phyloP scores from a whole-genome alignment of 2,113 vertebrate species.

The rat (Rattus norvegicus) region GRCr8 NC_086024.1:75130001-75130500 shows the following conservation, averaged over 20 bases:
- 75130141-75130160: slow-evolving; percentile 93
- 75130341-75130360: neutral
- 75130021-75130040: no score
- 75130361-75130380: neutral
- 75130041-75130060: no score
- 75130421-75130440: neutral
- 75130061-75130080: no score
- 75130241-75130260: slow-evolving; percentile 60
- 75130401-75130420: slow-evolving; percentile 6
- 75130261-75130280: slow-evolving; percentile 62
- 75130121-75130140: slow-evolving; percentile 94
- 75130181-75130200: slow-evolving; percentile 94
- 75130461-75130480: neutral
- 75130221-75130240: slow-evolving; percentile 91
- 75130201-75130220: slow-evolving; percentile 94
- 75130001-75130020: no score
- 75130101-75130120: slow-evolving; percentile 38
- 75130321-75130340: slow-evolving; percentile 28
- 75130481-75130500: neutral
- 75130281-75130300: slow-evolving; percentile 20
- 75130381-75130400: neutral
- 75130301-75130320: slow-evolving; percentile 56
- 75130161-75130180: slow-evolving; percentile 93
- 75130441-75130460: neutral
- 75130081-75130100: neutral